Percentiles rank a stretch among this genome's conserved stretches.
These are phyloP conservation scores for Ianthella basta DNA, from an alignment of 37 sponge, comb jelly and placozoan genomes.

Conservation along the genomic window DNA sequence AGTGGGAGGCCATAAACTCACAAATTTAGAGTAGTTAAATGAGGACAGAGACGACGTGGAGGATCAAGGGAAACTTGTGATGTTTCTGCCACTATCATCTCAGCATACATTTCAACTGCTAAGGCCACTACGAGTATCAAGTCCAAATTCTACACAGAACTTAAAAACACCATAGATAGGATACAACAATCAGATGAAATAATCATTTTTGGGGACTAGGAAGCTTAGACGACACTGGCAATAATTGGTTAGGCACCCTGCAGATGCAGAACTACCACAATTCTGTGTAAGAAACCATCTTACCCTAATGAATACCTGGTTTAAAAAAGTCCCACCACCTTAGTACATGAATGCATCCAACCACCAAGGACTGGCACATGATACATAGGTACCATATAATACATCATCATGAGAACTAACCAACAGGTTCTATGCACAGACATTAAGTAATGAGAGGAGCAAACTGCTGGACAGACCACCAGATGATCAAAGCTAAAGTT, in stretches of 20 bases:
- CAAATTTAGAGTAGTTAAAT: not conserved
- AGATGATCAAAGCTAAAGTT: constrained; percentile 16
- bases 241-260: not conserved
- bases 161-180: constrained; percentile 17
- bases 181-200: not conserved
- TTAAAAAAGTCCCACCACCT: not conserved
- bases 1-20: constrained; percentile 35
- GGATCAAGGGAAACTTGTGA: not conserved
- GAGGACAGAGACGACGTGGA: not conserved
- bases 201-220: constrained; percentile 16
- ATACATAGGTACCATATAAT: no score
- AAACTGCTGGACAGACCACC: constrained; percentile 29
- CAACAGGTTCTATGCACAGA: constrained; percentile 10
- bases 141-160: not conserved
- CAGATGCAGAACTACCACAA: not conserved
- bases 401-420: constrained; percentile 3
- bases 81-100: not conserved
- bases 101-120: constrained; percentile 16
- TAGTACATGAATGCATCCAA: constrained; percentile 28
- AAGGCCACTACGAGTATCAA: not conserved
- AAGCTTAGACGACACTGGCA: not conserved
- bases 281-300: constrained; percentile 21
- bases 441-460: constrained; percentile 20
- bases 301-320: constrained; percentile 38
- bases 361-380: constrained; percentile 30